Evolutionary conservation across 1,140 invertebrate genomes (phyloP).

Genomic region (Archivesica marissinica): DNA sequence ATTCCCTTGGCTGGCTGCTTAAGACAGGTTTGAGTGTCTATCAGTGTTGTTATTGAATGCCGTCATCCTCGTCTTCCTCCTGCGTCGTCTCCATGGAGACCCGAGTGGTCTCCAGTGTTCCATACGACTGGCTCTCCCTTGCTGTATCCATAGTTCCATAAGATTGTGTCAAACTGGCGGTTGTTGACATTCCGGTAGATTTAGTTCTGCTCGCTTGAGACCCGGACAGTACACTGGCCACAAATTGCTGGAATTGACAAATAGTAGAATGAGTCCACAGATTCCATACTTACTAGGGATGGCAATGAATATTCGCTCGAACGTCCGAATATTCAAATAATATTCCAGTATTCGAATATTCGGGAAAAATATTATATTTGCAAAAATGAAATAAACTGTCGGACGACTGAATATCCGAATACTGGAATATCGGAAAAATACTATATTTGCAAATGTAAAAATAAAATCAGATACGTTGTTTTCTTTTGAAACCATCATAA

Average conservation of each 20-base stretch:
- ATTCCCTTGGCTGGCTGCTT: background rate
- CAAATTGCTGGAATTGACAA: constrained; percentile 49
- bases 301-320: too few species aligned
- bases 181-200: background rate
- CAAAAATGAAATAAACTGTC: too few species aligned
- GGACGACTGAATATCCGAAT: background rate
- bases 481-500: too few species aligned
- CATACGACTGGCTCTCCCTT: constrained; percentile 1
- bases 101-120: background rate
- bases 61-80: background rate
- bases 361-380: too few species aligned
- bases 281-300: too few species aligned
- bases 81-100: background rate
- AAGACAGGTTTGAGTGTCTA: background rate
- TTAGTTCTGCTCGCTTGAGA: background rate
- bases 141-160: constrained; percentile 52
- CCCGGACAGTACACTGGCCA: constrained; percentile 24
- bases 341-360: too few species aligned
- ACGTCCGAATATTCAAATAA: too few species aligned
- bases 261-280: too few species aligned
- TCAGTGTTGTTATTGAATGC: background rate
- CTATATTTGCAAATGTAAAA: background rate
- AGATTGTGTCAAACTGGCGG: constrained; percentile 44
- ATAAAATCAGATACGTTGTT: too few species aligned
- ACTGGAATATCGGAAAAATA: background rate